Evolutionary conservation across 37 sponge, comb jelly and placozoan genomes (phyloP).

Genomic region (Hormiphora californensis): DNA sequence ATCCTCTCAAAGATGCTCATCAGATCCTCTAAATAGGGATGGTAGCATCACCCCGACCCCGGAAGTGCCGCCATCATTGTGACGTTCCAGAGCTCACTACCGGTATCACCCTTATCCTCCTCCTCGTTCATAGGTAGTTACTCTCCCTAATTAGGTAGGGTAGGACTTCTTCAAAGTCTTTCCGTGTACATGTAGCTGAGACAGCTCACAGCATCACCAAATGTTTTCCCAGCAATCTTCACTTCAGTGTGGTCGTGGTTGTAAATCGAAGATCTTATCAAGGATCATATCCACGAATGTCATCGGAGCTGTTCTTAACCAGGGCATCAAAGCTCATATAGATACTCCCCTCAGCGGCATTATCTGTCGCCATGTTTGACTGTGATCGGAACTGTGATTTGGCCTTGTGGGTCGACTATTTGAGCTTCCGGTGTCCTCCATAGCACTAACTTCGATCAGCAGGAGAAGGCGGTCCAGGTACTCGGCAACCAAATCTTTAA

Average conservation of each 20-base stretch:
- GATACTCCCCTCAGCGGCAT: not conserved
- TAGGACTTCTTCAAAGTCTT: slow-evolving; percentile 21
- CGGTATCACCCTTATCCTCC: not conserved
- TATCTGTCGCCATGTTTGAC: not conserved
- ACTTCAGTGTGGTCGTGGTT: slow-evolving; percentile 9
- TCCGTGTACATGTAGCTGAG: not conserved
- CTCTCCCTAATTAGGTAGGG: not conserved
- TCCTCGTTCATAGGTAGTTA: not conserved
- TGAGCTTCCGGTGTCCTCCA: slow-evolving; percentile 8
- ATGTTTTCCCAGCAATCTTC: not conserved
- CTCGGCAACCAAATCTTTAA: slow-evolving; percentile 16
- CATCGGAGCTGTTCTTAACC: slow-evolving; percentile 13
- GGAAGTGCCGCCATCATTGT: not conserved
- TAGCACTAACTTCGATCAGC: slow-evolving; percentile 15
- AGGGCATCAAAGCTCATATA: slow-evolving; percentile 44
- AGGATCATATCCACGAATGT: not conserved
- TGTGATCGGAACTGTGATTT: not conserved
- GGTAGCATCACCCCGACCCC: not conserved
- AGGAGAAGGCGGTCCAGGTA: not conserved
- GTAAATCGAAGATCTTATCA: not conserved
- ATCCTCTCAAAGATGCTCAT: not conserved
- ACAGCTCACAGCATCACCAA: not conserved
- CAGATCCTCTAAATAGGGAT: not conserved
- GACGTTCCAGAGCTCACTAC: slow-evolving; percentile 2
- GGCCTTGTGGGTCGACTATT: not conserved